These are phyloP conservation scores for Forbesichthys agassizii DNA, from an alignment of 2,113 vertebrate species.

Conservation along the genomic window DNA sequence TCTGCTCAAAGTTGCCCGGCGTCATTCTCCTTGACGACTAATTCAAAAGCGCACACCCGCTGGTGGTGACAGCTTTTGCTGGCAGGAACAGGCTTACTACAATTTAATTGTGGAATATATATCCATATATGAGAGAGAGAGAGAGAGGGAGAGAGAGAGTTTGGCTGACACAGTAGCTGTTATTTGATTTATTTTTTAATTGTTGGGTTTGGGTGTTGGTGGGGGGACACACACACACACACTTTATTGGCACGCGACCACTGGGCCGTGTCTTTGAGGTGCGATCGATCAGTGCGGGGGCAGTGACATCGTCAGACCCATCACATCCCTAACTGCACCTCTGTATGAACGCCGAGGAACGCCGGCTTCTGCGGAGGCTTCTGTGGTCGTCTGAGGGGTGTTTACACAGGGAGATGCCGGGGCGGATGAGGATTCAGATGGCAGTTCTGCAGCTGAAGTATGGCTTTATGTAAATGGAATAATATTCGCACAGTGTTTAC, in stretches of 20 bases:
- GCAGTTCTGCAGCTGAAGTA: no score
- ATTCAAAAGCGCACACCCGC: conserved; percentile 16
- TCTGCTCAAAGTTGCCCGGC: background rate
- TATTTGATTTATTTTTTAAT: background rate
- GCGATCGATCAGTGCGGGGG: conserved; percentile 21
- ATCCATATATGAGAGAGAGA: conserved; percentile 5
- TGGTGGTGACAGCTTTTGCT: conserved; percentile 35
- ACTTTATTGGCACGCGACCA: conserved; percentile 26
- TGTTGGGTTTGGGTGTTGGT: background rate
- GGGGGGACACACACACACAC: no score
- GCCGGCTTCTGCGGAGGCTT: background rate
- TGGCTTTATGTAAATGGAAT: no score
- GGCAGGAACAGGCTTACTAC: conserved; percentile 23
- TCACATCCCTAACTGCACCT: conserved; percentile 15
- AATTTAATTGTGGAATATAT: conserved; percentile 48
- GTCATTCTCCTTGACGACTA: conserved; percentile 16
- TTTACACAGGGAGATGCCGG: background rate
- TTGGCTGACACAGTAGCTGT: no score
- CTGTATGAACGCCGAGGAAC: background rate
- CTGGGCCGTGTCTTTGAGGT: conserved; percentile 21
- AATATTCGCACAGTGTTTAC: no score
- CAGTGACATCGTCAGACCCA: conserved; percentile 27
- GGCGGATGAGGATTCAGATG: background rate
- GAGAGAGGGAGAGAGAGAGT: conserved; percentile 2
- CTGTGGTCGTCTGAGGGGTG: background rate